phyloP scores from a whole-genome alignment of 53 echinoderm and acorn worm species.

The Hippasteria phrygiana region DNA sequence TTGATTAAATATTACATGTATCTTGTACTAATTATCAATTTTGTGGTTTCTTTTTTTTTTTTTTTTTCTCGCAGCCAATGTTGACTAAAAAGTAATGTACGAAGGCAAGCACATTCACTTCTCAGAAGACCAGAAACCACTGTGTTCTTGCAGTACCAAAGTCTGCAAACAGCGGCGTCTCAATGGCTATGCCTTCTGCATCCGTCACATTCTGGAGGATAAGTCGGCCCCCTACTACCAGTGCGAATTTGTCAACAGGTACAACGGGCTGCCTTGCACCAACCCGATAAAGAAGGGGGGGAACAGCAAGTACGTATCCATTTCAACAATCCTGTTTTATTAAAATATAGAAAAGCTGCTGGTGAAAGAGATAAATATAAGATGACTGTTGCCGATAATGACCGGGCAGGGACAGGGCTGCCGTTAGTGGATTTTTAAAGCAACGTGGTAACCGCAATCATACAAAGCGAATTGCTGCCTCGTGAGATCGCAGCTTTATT shows the following conservation, averaged over 20 bases:
- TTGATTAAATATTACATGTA: not conserved
- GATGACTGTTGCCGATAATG: too few relatives aligned
- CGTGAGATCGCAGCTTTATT: too few relatives aligned
- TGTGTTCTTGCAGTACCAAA: conserved; percentile 98
- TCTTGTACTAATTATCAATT: not conserved
- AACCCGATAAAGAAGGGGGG: conserved; percentile 91
- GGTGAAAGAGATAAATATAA: too few relatives aligned
- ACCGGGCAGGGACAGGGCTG: too few relatives aligned
- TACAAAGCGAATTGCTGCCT: too few relatives aligned
- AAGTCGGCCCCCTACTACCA: conserved; percentile 95
- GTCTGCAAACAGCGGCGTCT: conserved; percentile 95
- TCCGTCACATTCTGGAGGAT: conserved; percentile 98
- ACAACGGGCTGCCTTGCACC: conserved; percentile 93
- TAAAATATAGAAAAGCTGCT: too few relatives aligned
- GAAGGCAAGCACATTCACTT: conserved; percentile 99
- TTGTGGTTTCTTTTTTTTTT: not conserved
- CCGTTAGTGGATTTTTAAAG: too few relatives aligned
- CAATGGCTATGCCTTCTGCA: conserved; percentile 99
- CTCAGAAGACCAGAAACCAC: conserved; percentile 97
- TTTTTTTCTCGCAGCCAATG: conserved; percentile 76
- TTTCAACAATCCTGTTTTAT: too few relatives aligned
- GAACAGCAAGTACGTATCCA: conserved; percentile 80
- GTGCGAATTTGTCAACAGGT: conserved; percentile 96
- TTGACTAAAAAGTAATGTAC: conserved; percentile 96
- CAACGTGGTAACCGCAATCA: too few relatives aligned